Evolutionary conservation across 2,888 invertebrate species (phyloP), one percentile per base, ranked within the genome.

Genomic region (Zaprionus lineosus): DNA sequence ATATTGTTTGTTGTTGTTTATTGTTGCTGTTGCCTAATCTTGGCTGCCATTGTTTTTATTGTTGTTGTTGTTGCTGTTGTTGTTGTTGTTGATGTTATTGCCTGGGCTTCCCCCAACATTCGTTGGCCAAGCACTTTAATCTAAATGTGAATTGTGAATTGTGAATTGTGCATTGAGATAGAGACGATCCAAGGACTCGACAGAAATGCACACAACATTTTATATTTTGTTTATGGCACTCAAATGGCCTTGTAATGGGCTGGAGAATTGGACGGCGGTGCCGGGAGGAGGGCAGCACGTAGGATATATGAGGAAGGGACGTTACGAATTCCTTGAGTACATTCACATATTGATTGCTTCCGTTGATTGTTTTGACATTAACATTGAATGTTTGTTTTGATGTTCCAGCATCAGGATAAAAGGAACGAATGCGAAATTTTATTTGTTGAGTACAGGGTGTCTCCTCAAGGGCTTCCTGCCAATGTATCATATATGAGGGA

Each of bases 151-250:
- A 72, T 55, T 58, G 72, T 52, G 57, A 68, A 81, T 73, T 76
- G 62, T 72, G 72, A 71, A 67, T 53, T 59, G 72, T 53, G 58
- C 67, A 71, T 67, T 58, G 67, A 39, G n/a, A n/a, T 65, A 64
- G 51, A 50, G 40, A 56, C 33, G 43, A 24, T n/a, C n/a, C 24
- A 34, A 5, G 12, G 14, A 21, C 50, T 36, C 40, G 28, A 29
- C 19, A 46, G 39, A 3, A 5, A 16, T 29, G 11, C 3, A n/a
- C 4, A 8, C 5, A 3, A 40, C 21, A 76, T 65, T 65, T 60
- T 63, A 63, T 82, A 64, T 73, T 74, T 81, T 77, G 60, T 77
- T 84, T 74, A 69, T 81, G 68, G 55, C 61, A 66, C 82, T 74
- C 78, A 69, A 84, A 84, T 63, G 65, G 53, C 56, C 61, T 48